Conservation (phyloP, 1,140 invertebrate species). For the Atta colombica region DNA sequence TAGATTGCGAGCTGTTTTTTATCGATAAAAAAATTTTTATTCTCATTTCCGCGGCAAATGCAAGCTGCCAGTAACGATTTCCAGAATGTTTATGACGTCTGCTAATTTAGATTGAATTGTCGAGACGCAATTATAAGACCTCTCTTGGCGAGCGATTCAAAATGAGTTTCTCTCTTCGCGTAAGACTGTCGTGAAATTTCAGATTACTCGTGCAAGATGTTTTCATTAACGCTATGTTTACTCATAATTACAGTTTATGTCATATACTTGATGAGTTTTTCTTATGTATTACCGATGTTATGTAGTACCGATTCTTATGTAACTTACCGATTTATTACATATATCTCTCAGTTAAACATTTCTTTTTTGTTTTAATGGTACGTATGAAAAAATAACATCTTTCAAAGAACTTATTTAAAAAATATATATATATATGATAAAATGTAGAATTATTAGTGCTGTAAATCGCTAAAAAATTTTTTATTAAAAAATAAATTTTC, state of each 20-base stretch:
- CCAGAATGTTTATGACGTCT: slow-evolving; percentile 52
- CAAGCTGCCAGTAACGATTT: slow-evolving; percentile 12
- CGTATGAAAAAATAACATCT: background rate
- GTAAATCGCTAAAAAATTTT: background rate
- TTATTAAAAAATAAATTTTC: background rate
- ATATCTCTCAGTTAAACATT: background rate
- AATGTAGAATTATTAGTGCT: background rate
- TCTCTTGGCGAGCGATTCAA: slow-evolving; percentile 28
- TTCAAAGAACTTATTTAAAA: no score
- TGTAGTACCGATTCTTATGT: no score
- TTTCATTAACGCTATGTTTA: slow-evolving; percentile 54
- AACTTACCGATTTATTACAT: no score
- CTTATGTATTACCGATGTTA: background rate
- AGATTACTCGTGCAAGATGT: slow-evolving; percentile 44
- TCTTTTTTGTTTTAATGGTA: background rate
- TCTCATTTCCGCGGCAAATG: slow-evolving; percentile 14
- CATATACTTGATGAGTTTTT: slow-evolving; percentile 14
- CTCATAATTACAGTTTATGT: slow-evolving; percentile 37
- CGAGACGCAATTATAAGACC: slow-evolving; percentile 47
- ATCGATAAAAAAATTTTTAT: slow-evolving; percentile 26
- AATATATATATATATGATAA: background rate
- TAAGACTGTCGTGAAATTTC: slow-evolving; percentile 48
- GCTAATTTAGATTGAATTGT: slow-evolving; percentile 62
- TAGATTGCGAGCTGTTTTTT: background rate
- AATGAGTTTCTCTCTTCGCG: slow-evolving; percentile 40